Evolutionary conservation across 2,797 vertebrate species (phyloP).

Genomic region (Dryobates pubescens): DNA sequence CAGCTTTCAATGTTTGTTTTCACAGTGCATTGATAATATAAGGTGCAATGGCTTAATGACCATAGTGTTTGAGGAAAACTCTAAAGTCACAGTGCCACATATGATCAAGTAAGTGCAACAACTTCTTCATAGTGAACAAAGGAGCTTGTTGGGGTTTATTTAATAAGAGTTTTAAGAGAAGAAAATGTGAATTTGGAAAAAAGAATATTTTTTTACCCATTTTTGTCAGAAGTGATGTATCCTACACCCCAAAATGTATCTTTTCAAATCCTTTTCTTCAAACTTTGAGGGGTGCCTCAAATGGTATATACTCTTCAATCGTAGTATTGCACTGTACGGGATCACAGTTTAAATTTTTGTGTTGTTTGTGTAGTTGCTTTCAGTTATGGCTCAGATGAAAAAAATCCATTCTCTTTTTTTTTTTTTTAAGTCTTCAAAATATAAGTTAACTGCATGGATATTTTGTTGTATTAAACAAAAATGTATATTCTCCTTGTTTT

Average conservation of each 20-base stretch:
- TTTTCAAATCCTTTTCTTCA: background rate
- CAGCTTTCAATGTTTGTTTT: conserved; percentile 46
- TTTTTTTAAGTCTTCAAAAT: background rate
- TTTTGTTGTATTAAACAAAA: background rate
- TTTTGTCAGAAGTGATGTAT: background rate
- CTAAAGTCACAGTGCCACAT: conserved; percentile 97
- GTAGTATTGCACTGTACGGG: background rate
- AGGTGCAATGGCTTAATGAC: conserved; percentile 99
- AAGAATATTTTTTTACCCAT: rapidly evolving
- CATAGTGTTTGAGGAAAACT: conserved; percentile 98
- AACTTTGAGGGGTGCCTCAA: background rate
- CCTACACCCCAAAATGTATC: background rate
- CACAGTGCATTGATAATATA: conserved; percentile 97
- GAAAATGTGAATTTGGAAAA: background rate
- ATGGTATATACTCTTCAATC: background rate
- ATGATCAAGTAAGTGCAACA: conserved; percentile 94
- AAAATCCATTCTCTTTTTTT: background rate
- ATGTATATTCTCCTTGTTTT: background rate
- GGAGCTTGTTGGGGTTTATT: background rate
- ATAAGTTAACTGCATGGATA: background rate
- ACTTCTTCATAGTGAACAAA: background rate
- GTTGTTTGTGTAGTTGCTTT: background rate
- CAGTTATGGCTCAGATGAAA: background rate
- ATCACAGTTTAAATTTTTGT: background rate
- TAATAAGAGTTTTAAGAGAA: background rate